Percentiles rank a stretch among this genome's conserved stretches.
phyloP scores from a whole-genome alignment of 2,797 vertebrate genomes.

The Phataginus tetradactyla region DNA sequence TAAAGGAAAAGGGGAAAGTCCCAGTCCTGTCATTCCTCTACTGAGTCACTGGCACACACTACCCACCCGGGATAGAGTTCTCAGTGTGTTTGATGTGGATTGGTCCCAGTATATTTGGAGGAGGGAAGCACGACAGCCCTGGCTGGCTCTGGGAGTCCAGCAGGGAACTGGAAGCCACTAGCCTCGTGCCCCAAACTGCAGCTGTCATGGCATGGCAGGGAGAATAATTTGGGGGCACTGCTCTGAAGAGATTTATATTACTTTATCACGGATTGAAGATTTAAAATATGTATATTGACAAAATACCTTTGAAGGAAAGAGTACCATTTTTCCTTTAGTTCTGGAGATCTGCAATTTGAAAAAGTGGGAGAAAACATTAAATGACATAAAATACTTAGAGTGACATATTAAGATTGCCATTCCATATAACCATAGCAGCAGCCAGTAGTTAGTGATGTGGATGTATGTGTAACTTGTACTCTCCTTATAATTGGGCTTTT shows the following conservation, averaged over 20 bases:
- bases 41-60: background rate
- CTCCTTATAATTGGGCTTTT: background rate
- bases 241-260: background rate
- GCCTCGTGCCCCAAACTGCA: too few species aligned
- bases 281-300: background rate
- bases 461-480: rapidly evolving
- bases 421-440: background rate
- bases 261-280: background rate
- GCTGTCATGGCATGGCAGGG: background rate
- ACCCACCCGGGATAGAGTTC: too few species aligned
- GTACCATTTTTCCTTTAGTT: background rate
- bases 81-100: too few species aligned
- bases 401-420: background rate
- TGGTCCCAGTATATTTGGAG: too few species aligned
- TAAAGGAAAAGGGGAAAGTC: background rate
- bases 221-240: too few species aligned
- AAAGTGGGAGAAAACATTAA: constrained; percentile 33
- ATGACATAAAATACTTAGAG: background rate
- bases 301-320: constrained; percentile 80
- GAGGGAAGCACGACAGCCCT: too few species aligned
- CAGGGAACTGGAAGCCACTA: too few species aligned
- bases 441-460: background rate
- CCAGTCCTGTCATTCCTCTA: background rate
- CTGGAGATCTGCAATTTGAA: constrained; percentile 72
- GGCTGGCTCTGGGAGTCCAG: too few species aligned